Percentiles rank a stretch among this genome's conserved stretches.
Conservation (phyloP, 2,888 invertebrate genomes). For the Monopis laevigella region DNA sequence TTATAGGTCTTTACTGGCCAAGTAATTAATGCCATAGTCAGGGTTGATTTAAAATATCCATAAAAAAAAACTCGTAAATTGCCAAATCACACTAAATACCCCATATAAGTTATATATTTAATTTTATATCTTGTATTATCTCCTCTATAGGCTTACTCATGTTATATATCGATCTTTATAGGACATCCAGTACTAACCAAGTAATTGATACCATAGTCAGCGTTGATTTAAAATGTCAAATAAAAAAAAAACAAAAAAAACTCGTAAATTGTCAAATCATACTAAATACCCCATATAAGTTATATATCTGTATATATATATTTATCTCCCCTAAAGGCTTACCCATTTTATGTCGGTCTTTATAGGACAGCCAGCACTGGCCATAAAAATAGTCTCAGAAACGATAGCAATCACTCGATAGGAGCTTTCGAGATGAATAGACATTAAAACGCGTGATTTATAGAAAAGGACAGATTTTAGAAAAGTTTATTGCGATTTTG, state of each 20-base stretch:
- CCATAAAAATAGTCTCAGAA: constrained; percentile 56
- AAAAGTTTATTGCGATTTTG: too few species aligned
- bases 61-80: too few species aligned
- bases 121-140: constrained; percentile 37
- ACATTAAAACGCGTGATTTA: constrained; percentile 51
- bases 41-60: too few species aligned
- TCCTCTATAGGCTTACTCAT: constrained; percentile 49
- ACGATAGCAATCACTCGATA: constrained; percentile 53
- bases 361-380: constrained; percentile 56
- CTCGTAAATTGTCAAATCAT: too few species aligned
- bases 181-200: constrained; percentile 57
- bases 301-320: constrained; percentile 19
- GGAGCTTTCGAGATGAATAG: constrained; percentile 44
- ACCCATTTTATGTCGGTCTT: constrained; percentile 57
- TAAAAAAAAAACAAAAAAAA: too few species aligned
- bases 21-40: too few species aligned
- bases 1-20: too few species aligned
- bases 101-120: not conserved
- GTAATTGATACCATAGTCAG: too few species aligned
- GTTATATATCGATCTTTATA: constrained; percentile 58
- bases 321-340: constrained; percentile 49
- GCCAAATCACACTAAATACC: too few species aligned
- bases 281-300: not conserved
- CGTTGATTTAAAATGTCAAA: too few species aligned
- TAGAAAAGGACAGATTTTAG: too few species aligned